These are phyloP conservation scores for Heliconius charithonia DNA, from an alignment of 2,888 invertebrate species.

Conservation along the genomic window DNA sequence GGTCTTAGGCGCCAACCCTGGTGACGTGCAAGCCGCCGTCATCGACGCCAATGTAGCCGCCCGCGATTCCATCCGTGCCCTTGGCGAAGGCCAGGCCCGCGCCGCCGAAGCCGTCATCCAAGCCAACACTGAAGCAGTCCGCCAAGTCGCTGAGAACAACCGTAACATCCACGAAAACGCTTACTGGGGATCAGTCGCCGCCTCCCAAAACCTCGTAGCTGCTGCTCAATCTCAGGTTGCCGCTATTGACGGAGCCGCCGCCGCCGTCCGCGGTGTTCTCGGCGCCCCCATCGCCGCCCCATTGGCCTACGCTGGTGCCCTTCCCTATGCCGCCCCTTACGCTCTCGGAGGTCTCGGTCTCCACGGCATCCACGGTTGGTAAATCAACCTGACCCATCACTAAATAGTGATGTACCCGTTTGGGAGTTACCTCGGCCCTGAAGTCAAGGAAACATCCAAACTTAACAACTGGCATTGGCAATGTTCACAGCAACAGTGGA, in stretches of 20 bases:
- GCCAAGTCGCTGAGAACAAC: conserved; percentile 68
- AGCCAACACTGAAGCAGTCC: conserved; percentile 71
- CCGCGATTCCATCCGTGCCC: conserved; percentile 68
- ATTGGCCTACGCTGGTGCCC: conserved; percentile 46
- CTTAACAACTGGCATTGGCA: conserved; percentile 36
- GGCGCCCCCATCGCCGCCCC: conserved; percentile 49
- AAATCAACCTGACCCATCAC: conserved; percentile 51
- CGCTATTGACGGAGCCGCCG: conserved; percentile 66
- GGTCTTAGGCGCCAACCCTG: conserved; percentile 68
- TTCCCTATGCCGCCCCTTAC: conserved; percentile 39
- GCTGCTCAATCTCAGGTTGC: conserved; percentile 78
- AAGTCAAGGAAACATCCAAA: conserved; percentile 31
- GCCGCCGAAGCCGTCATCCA: conserved; percentile 72
- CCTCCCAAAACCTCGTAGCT: conserved; percentile 73
- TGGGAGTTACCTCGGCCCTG: conserved; percentile 28
- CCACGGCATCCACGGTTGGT: conserved; percentile 65
- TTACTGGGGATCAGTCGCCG: conserved; percentile 75
- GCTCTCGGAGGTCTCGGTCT: conserved; percentile 44
- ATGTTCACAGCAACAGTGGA: conserved; percentile 33
- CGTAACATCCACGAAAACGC: conserved; percentile 75
- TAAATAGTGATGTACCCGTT: conserved; percentile 27
- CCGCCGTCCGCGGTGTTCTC: conserved; percentile 57
- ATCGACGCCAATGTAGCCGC: conserved; percentile 75
- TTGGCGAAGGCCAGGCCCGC: conserved; percentile 68
- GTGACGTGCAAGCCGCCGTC: conserved; percentile 77